These are phyloP conservation scores for Diachasma alloeum DNA, from an alignment of 1,140 invertebrate species.

Conservation along the genomic window DNA sequence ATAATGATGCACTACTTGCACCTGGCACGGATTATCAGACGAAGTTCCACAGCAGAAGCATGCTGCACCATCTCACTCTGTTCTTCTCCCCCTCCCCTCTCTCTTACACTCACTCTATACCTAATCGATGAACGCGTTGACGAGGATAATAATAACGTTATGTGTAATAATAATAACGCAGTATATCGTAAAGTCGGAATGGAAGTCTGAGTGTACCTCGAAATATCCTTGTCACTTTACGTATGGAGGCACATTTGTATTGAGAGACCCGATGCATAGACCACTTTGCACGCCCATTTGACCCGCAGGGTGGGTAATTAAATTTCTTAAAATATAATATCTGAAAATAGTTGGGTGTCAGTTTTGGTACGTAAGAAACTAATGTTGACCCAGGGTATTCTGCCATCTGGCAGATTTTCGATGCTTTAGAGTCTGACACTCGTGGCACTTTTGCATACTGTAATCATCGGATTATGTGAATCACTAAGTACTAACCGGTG, in stretches of 20 bases:
- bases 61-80: neutral
- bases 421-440: neutral
- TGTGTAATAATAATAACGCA: conserved; percentile 14
- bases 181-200: neutral
- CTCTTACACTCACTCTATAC: neutral
- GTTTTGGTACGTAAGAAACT: conserved; percentile 7
- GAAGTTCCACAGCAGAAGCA: conserved; percentile 6
- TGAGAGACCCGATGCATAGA: neutral
- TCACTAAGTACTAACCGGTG: neutral
- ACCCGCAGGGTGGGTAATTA: conserved; percentile 34
- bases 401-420: conserved; percentile 9
- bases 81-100: neutral
- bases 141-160: conserved; percentile 18
- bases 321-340: conserved; percentile 41
- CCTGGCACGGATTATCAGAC: conserved; percentile 17
- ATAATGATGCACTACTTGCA: conserved; percentile 27
- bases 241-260: neutral
- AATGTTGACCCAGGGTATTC: conserved; percentile 4
- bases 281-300: neutral
- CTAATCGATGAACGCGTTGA: conserved; percentile 19
- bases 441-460: neutral
- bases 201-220: neutral
- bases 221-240: conserved; percentile 1
- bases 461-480: neutral
- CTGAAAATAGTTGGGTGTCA: conserved; percentile 35